These are phyloP conservation scores for Narcine bancroftii DNA, from an alignment of 2,113 vertebrate genomes.

Conservation along the genomic window DNA sequence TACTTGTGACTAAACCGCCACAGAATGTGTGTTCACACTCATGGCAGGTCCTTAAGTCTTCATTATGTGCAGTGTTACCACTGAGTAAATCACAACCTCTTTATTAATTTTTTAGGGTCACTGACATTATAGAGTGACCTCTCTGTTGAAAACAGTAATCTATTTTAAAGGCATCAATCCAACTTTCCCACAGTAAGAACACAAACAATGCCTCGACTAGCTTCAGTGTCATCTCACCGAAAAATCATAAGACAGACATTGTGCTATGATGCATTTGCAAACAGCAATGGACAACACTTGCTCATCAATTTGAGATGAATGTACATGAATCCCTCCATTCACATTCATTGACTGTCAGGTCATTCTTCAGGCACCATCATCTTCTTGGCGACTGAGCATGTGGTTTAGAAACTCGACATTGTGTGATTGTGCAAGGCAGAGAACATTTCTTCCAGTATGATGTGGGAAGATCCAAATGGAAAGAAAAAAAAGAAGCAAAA, in stretches of 20 bases:
- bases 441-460: neutral
- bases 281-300: neutral
- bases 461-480: neutral
- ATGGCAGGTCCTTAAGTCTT: conserved; percentile 30
- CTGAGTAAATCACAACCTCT: conserved; percentile 28
- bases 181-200: neutral
- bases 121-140: conserved; percentile 24
- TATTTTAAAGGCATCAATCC: neutral
- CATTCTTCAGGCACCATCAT: neutral
- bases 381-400: neutral
- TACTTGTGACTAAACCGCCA: conserved; percentile 26
- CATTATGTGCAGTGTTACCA: conserved; percentile 30
- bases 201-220: neutral
- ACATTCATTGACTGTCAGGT: neutral
- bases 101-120: conserved; percentile 37
- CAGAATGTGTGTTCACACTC: neutral
- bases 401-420: neutral
- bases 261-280: neutral
- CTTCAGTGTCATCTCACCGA: neutral
- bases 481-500: conserved; percentile 11
- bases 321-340: neutral
- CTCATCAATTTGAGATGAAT: neutral
- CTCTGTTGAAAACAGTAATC: conserved; percentile 14
- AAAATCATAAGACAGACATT: neutral
- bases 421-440: neutral